Evolutionary conservation across 2,888 invertebrate species (phyloP), one percentile per base, ranked within the genome.

Genomic region (Limnephilus lunatus): DNA sequence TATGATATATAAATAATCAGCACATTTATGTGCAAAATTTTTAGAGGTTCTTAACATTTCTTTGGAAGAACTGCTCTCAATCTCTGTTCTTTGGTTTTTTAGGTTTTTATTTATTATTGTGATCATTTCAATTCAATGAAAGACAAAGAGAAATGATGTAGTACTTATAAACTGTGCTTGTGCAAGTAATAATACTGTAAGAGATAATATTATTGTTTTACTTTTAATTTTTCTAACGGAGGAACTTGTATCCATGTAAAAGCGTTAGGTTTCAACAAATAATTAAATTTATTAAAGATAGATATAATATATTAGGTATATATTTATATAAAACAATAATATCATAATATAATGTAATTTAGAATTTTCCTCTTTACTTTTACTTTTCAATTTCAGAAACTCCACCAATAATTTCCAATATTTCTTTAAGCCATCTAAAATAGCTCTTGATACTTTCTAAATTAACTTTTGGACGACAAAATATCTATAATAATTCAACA

Each of bases 311-410:
- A 48, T 14, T 48, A 53, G n/a, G n/a, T 1, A 53, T 68, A 68
- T 9, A 68, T 68, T 68, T 68, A 68, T 68, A n/a, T 68, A n/a
- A 68, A 68, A 68, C 35, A 83, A 83, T 83, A 39, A 83, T 83
- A 35, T 83, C 83, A 83, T 35, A 83, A 35, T 35, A 83, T 83
- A 83, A 83, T 83, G 35, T 83, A 83, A 83, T 83, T 83, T 83
- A 83, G 83, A 83, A 83, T 83, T 83, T 83, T 83, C 32, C 83
- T 83, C 35, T 82, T 83, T 83, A 83, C 31, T 83, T 83, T 83
- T 35, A 83, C 35, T 83, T 83, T 83, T 35, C 19, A 32, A 83
- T 83, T 83, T 83, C 83, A 35, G 83, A 83, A 83, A 35, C 25
- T 35, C 12, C 15, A 83, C 35, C 68, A 68, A 68, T 25, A 68